Evolutionary conservation across 2,113 vertebrate species (phyloP).

Genomic region (Pitta sordida): DNA sequence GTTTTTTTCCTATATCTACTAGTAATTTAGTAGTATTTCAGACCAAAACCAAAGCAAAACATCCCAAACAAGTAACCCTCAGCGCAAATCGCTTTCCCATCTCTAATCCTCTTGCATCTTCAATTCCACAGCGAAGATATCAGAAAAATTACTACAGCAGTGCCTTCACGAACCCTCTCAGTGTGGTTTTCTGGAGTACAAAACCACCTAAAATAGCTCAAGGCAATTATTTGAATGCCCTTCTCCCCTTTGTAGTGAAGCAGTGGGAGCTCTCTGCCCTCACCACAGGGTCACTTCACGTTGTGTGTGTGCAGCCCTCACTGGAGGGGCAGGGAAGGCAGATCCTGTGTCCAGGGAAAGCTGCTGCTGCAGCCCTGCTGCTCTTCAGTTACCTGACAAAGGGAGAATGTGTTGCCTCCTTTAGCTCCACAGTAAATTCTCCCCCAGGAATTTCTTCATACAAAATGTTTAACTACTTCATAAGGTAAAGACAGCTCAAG

Average conservation of each 20-base stretch:
- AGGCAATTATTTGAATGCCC: neutral
- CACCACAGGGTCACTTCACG: neutral
- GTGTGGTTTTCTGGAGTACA: neutral
- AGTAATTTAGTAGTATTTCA: neutral
- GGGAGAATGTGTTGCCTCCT: neutral
- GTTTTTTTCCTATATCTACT: neutral
- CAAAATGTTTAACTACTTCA: neutral
- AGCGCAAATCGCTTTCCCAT: neutral
- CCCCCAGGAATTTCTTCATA: neutral
- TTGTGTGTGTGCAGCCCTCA: neutral
- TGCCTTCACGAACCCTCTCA: neutral
- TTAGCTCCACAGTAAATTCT: neutral
- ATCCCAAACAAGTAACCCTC: neutral
- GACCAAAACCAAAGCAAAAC: neutral
- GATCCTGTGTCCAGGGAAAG: neutral
- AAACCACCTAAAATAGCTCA: neutral
- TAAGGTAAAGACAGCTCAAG: neutral
- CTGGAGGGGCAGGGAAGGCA: rapidly evolving
- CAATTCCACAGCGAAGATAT: neutral
- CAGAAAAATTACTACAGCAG: neutral
- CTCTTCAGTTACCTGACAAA: neutral
- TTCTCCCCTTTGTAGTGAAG: neutral
- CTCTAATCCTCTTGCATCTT: neutral
- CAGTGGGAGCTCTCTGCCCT: neutral
- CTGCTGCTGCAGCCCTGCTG: neutral